A percentile compares a stretch with the other conserved stretches of the same genome.
These are phyloP conservation scores for Drosophila punjabiensis DNA, from an alignment of 1,140 invertebrate species.

Conservation along the genomic window DNA sequence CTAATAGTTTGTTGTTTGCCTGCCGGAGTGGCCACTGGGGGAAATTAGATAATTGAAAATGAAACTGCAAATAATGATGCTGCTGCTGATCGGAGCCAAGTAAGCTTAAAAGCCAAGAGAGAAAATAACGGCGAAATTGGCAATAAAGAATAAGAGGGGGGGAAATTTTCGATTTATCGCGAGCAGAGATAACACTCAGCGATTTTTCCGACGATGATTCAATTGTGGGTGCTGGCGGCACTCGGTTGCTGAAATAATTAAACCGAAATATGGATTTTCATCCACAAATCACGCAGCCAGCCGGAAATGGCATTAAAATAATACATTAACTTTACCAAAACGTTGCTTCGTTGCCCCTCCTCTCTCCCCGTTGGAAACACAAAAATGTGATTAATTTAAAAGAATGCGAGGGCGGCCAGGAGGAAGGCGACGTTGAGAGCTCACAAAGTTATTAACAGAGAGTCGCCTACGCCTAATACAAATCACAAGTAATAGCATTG, in stretches of 20 bases:
- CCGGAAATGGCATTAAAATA: constrained; percentile 77
- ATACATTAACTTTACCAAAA: constrained; percentile 78
- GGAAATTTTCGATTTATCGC: constrained; percentile 13
- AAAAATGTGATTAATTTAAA: constrained; percentile 77
- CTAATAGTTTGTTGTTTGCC: constrained; percentile 46
- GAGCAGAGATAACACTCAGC: constrained; percentile 6
- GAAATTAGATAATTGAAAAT: constrained; percentile 60
- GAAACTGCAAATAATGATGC: constrained; percentile 35
- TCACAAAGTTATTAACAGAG: constrained; percentile 34
- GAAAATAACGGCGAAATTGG: constrained; percentile 32
- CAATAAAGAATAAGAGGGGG: constrained; percentile 7
- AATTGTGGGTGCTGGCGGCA: constrained; percentile 6
- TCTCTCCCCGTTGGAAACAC: neutral
- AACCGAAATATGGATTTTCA: constrained; percentile 38
- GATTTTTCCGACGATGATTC: neutral
- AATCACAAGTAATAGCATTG: constrained; percentile 66
- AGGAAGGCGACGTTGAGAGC: neutral
- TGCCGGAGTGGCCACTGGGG: constrained; percentile 9
- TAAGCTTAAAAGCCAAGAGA: constrained; percentile 20
- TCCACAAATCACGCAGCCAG: constrained; percentile 69
- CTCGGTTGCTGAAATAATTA: constrained; percentile 25
- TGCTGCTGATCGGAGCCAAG: constrained; percentile 35
- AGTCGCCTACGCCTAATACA: constrained; percentile 42
- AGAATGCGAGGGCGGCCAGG: constrained; percentile 9
- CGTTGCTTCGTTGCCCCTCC: constrained; percentile 59